Percentiles rank a stretch among this genome's conserved stretches.
phyloP scores from a whole-genome alignment of 2,113 vertebrate genomes.

The Apistogramma diplotaenia region DNA sequence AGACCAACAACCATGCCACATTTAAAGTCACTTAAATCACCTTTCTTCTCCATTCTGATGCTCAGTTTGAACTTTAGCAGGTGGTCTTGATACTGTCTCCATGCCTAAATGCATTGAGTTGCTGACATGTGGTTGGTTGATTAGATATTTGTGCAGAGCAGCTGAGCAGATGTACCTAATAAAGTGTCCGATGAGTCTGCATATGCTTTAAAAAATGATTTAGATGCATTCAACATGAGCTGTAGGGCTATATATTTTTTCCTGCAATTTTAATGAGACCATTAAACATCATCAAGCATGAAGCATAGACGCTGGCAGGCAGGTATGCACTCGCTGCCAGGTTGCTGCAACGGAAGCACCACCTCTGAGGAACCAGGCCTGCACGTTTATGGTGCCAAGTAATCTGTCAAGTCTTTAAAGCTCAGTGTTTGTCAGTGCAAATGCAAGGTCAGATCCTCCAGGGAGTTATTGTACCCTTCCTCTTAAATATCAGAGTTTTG shows the following conservation, averaged over 20 bases:
- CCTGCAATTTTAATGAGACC: neutral
- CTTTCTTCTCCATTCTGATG: neutral
- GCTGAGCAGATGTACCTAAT: neutral
- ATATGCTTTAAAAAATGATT: neutral
- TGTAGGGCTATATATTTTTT: neutral
- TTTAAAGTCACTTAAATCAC: neutral
- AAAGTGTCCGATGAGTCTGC: neutral
- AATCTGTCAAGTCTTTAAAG: neutral
- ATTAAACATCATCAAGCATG: neutral
- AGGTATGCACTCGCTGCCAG: neutral
- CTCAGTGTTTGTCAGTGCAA: neutral
- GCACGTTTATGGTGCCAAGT: too few species aligned
- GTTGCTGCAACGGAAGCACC: neutral
- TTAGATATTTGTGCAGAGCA: neutral
- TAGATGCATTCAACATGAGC: neutral
- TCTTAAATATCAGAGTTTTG: neutral
- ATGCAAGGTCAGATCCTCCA: accelerated
- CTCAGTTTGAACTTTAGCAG: neutral
- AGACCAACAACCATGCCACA: neutral
- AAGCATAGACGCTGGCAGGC: neutral
- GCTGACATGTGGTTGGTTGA: neutral
- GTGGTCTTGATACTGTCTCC: neutral
- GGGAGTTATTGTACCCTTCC: neutral
- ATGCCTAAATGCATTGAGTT: neutral
- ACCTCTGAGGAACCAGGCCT: accelerated